These are phyloP conservation scores for Limosa lapponica DNA, from an alignment of 2,797 vertebrate genomes.

Conservation along the genomic window DNA sequence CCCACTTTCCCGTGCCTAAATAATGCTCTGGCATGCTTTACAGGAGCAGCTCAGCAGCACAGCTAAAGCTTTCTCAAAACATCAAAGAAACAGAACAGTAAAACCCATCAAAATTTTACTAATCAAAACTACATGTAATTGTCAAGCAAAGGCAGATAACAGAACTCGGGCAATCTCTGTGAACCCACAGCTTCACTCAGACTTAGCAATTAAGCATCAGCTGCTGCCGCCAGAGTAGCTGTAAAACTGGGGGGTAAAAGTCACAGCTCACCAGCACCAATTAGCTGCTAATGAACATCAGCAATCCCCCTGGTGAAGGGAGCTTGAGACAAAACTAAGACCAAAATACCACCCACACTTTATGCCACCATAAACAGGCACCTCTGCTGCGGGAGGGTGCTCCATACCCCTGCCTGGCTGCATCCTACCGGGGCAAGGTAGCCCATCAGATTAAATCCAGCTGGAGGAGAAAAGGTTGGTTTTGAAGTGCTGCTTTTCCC, in stretches of 20 bases:
- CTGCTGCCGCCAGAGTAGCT: slow-evolving; percentile 24
- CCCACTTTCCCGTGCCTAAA: not conserved
- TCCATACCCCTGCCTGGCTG: not conserved
- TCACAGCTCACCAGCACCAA: slow-evolving; percentile 56
- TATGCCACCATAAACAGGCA: not conserved
- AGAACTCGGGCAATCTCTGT: slow-evolving; percentile 22
- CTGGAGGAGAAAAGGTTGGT: not conserved
- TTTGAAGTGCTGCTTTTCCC: not conserved
- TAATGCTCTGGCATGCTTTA: not conserved
- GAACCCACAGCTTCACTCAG: slow-evolving; percentile 56
- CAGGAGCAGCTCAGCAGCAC: not conserved
- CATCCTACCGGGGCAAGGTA: not conserved
- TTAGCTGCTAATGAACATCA: slow-evolving; percentile 67
- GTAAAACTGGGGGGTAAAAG: slow-evolving; percentile 10
- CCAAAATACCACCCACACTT: slow-evolving; percentile 13
- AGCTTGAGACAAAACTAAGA: not conserved
- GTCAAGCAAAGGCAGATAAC: slow-evolving; percentile 53
- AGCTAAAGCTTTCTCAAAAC: slow-evolving; percentile 46
- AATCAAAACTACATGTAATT: slow-evolving; percentile 64
- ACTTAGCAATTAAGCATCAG: slow-evolving; percentile 60
- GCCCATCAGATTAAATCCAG: not conserved
- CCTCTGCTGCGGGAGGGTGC: not conserved
- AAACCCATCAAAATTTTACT: slow-evolving; percentile 62
- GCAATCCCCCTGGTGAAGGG: slow-evolving; percentile 7
- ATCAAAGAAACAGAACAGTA: slow-evolving; percentile 57